Conservation (phyloP, 2,797 vertebrate species). For the Hyperoplus immaculatus region DNA sequence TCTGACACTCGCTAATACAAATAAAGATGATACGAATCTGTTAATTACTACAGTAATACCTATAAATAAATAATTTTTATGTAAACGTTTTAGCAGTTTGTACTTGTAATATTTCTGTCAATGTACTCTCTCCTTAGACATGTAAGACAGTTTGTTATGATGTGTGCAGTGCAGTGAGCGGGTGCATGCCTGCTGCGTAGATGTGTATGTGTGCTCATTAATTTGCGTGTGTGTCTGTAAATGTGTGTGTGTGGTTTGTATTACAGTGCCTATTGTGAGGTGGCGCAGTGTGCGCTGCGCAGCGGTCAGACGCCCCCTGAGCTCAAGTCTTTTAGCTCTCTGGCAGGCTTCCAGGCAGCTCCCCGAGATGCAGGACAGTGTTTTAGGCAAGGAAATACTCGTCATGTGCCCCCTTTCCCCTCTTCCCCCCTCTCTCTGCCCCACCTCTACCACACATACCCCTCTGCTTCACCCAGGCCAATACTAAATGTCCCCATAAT, state of each 20-base stretch:
- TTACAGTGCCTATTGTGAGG: constrained; percentile 90
- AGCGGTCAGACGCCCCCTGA: constrained; percentile 88
- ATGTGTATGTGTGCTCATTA: constrained; percentile 58
- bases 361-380: constrained; percentile 90
- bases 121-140: constrained; percentile 48
- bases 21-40: constrained; percentile 25
- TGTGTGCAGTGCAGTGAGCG: constrained; percentile 39
- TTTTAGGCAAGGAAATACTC: constrained; percentile 89
- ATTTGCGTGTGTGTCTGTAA: constrained; percentile 68
- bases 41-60: constrained; percentile 19
- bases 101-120: constrained; percentile 55
- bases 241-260: constrained; percentile 83
- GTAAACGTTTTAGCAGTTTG: constrained; percentile 38
- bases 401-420: constrained; percentile 48
- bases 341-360: constrained; percentile 89
- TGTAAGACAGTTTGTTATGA: constrained; percentile 45
- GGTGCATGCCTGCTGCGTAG: constrained; percentile 18
- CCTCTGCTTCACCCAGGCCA: constrained; percentile 59
- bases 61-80: constrained; percentile 11
- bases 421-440: constrained; percentile 29
- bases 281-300: constrained; percentile 88
- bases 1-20: constrained; percentile 30
- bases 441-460: constrained; percentile 71
- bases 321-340: constrained; percentile 90
- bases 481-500: constrained; percentile 59